Evolutionary conservation across 2,888 invertebrate species (phyloP), one percentile per base, ranked within the genome.

Genomic region (Onchidella celtica): DNA sequence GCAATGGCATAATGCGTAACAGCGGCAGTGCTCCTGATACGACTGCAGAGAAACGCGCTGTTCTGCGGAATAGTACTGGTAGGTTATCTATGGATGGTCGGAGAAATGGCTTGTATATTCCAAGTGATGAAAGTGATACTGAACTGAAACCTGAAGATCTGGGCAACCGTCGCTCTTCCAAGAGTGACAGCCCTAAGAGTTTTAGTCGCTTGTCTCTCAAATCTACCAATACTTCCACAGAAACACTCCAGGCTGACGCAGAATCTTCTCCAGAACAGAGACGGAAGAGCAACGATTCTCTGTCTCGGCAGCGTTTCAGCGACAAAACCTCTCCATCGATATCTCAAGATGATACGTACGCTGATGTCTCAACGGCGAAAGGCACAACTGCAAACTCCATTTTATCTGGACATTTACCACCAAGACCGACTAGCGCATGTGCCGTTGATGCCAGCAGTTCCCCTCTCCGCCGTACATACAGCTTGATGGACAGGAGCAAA

Each of bases 171-270:
- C 81, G 87, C 72, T 88, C 83, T 68, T 86, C 88, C 17, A 87
- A 88, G 85, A 88, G 89, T 82, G 90, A 89, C 78, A 90, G 90
- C 81, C 89, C 89, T 24, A 89, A 88, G 76, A 90, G 87, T 74
- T 86, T 87, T 66, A 89, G 88, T 79, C 85, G 89, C 32, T 82
- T 88, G 21, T 90, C 90, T 6, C 87, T 89, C 47, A 90, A 90
- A 84, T 91, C 91, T 24, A 87, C 89, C 3, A 89, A 88, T 84
- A 90, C 90, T 6, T 91, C 91, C 6, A 91, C 91, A n/a, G 91
- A 91, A 83, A 91, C 90, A 2, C 83, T 91, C 21, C 88, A 87
- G 32, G 88, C 88, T 47, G 88, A 88, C 66, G 85, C 85, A 24
- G 89, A 90, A 57, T 86, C 86, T n/a, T 87, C 88, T 6, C 88